Percentiles rank a stretch among this genome's conserved stretches.
Evolutionary conservation across 1,140 invertebrate species (phyloP).

Genomic region (Potamilus streckersoni): DNA sequence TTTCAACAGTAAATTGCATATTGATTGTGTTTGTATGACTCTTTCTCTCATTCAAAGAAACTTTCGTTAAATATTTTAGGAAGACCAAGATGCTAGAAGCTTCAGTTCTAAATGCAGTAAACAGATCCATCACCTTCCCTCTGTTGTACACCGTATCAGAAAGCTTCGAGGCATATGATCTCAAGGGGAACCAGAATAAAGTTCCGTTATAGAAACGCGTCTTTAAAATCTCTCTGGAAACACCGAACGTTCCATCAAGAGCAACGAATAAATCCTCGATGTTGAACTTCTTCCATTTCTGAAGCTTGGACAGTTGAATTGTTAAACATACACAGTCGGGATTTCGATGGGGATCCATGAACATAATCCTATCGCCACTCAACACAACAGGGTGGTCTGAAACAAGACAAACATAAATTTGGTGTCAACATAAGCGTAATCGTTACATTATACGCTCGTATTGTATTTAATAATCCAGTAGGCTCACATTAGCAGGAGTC

Average conservation of each 20-base stretch:
- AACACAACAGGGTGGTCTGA: conserved; percentile 18
- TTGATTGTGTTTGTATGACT: neutral
- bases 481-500: too few species aligned
- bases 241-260: conserved; percentile 15
- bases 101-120: conserved; percentile 35
- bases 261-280: neutral
- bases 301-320: conserved; percentile 9
- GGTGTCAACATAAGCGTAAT: too few species aligned
- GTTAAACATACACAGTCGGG: conserved; percentile 11
- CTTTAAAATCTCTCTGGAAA: conserved; percentile 5
- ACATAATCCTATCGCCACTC: conserved; percentile 16
- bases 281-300: conserved; percentile 8
- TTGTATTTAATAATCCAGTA: too few species aligned
- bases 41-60: neutral
- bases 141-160: conserved; percentile 36
- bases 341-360: conserved; percentile 14
- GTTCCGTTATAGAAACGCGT: conserved; percentile 41
- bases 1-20: neutral
- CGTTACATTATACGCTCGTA: too few species aligned
- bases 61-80: conserved; percentile 30
- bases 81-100: conserved; percentile 40
- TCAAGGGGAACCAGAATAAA: conserved; percentile 57
- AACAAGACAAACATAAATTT: neutral
- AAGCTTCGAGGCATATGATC: conserved; percentile 32
- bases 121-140: conserved; percentile 39